Evolutionary conservation across 2,888 invertebrate genomes (phyloP).

Genomic region (Troilus luridus): DNA sequence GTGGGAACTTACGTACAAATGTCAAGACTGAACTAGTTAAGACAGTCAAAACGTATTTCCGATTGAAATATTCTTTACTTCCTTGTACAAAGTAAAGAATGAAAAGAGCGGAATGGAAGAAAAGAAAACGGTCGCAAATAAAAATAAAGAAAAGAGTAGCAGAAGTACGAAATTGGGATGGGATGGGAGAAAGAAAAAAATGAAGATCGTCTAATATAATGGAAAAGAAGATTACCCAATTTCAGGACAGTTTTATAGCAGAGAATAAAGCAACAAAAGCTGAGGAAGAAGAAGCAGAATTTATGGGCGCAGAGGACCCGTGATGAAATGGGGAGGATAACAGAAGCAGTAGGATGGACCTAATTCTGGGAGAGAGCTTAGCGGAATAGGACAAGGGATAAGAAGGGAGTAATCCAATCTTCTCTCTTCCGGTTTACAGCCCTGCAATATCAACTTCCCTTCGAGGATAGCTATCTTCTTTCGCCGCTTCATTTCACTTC

Average conservation of each 20-base stretch:
- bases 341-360: background rate
- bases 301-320: background rate
- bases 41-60: too few relatives aligned
- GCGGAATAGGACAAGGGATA: background rate
- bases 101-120: too few relatives aligned
- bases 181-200: background rate
- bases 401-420: constrained; percentile 1
- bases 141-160: background rate
- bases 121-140: background rate
- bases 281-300: background rate
- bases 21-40: too few relatives aligned
- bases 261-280: background rate
- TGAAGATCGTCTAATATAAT: constrained; percentile 3
- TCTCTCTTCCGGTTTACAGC: background rate
- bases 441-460: background rate
- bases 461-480: background rate
- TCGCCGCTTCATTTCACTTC: background rate
- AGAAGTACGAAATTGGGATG: background rate
- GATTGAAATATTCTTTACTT: too few relatives aligned
- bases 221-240: constrained; percentile 20
- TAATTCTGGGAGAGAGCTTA: background rate
- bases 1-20: too few relatives aligned
- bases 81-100: too few relatives aligned
- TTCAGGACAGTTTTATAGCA: background rate
- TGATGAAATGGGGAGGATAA: constrained; percentile 37